Conservation (phyloP, 2,888 invertebrate species). For the Drosophila prostipennis region DNA sequence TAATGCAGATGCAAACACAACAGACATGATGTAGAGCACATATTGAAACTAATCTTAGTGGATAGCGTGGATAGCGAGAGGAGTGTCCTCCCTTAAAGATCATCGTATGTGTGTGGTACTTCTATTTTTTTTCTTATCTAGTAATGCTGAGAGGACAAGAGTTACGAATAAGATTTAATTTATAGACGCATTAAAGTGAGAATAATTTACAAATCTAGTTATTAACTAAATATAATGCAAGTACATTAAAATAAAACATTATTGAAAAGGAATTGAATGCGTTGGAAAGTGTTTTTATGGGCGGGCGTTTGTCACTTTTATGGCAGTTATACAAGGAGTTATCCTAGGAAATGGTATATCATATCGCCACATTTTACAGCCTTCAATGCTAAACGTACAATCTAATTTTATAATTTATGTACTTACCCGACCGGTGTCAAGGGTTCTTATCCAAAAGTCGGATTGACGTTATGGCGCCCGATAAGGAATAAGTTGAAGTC, state of each 20-base stretch:
- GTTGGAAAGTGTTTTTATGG: not conserved
- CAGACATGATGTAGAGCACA: conserved; percentile 52
- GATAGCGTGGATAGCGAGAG: conserved; percentile 43
- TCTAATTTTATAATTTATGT: conserved; percentile 3
- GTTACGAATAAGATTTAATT: conserved; percentile 72
- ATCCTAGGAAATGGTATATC: not conserved
- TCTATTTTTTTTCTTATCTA: conserved; percentile 59
- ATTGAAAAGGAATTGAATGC: conserved; percentile 48
- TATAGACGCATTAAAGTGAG: conserved; percentile 75
- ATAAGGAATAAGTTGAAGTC: conserved; percentile 28
- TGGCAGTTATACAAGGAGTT: not conserved
- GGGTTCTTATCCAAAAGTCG: conserved; percentile 15
- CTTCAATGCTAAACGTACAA: not conserved
- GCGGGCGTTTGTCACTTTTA: too few relatives aligned
- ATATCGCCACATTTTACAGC: not conserved
- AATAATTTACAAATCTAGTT: conserved; percentile 76
- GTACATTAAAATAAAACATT: conserved; percentile 69
- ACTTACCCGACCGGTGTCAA: conserved; percentile 3
- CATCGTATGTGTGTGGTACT: conserved; percentile 40
- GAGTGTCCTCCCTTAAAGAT: conserved; percentile 23
- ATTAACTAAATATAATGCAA: conserved; percentile 67
- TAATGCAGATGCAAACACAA: conserved; percentile 22
- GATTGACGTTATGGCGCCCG: not conserved
- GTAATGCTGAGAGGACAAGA: conserved; percentile 70
- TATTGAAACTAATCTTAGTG: conserved; percentile 49